These are phyloP conservation scores for Musca domestica DNA, from an alignment of 1,140 invertebrate species.

Conservation along the genomic window DNA sequence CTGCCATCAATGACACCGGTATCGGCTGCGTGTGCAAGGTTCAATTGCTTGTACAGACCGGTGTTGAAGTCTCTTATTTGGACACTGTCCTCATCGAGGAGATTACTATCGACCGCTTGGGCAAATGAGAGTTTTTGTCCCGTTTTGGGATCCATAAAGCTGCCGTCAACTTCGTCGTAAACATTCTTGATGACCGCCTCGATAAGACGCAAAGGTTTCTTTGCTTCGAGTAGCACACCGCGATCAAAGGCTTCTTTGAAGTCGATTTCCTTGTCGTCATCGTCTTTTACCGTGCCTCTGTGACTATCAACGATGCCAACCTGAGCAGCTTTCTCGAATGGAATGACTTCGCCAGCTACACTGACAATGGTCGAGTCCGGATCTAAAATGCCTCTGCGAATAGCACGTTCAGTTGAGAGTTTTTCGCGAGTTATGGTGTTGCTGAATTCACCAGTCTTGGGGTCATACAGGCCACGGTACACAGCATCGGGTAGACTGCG, in stretches of 20 bases:
- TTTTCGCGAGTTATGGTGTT: conserved; percentile 68
- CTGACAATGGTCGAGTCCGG: conserved; percentile 75
- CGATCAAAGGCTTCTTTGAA: conserved; percentile 83
- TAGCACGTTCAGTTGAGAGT: conserved; percentile 71
- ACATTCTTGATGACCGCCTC: conserved; percentile 82
- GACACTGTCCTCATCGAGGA: conserved; percentile 81
- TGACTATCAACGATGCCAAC: conserved; percentile 75
- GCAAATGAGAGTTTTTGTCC: conserved; percentile 72
- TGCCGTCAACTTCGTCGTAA: conserved; percentile 70
- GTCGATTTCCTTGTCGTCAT: conserved; percentile 67
- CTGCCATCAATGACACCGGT: conserved; percentile 71
- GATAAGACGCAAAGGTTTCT: conserved; percentile 76
- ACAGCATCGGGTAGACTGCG: conserved; percentile 83
- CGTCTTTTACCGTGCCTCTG: conserved; percentile 66
- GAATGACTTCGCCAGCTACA: conserved; percentile 72
- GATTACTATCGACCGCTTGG: conserved; percentile 70
- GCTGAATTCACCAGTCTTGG: conserved; percentile 62
- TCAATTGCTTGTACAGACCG: conserved; percentile 72
- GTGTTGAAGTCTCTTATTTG: conserved; percentile 77
- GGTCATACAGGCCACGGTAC: conserved; percentile 73
- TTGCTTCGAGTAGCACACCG: conserved; percentile 77
- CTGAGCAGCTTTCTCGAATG: conserved; percentile 79
- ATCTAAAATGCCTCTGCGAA: conserved; percentile 77
- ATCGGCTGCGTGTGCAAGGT: conserved; percentile 73
- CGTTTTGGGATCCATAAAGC: conserved; percentile 77